Percentiles rank a stretch among this genome's conserved stretches.
These are phyloP conservation scores for Chlorospingus flavigularis DNA, from an alignment of 2,797 vertebrate species.

Conservation along the genomic window DNA sequence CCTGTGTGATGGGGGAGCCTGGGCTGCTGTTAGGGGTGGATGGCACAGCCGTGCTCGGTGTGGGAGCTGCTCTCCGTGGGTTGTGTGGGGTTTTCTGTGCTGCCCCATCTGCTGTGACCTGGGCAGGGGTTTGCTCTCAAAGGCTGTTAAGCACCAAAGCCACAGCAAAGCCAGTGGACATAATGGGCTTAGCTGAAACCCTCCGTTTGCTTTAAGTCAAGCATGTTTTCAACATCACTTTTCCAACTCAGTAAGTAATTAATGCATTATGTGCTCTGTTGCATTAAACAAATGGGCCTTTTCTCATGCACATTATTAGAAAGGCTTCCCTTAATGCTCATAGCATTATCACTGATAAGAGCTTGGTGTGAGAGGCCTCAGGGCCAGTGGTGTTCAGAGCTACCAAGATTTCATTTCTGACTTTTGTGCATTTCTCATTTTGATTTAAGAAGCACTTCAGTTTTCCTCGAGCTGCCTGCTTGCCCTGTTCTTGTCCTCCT, in stretches of 20 bases:
- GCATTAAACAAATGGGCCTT: neutral
- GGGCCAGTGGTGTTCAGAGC: neutral
- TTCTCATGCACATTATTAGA: neutral
- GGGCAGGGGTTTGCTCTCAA: neutral
- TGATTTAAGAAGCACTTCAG: neutral
- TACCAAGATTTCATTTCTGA: neutral
- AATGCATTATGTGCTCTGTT: neutral
- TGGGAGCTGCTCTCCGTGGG: neutral
- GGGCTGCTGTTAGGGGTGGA: rapidly evolving
- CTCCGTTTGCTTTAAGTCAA: neutral
- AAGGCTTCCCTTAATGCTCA: neutral
- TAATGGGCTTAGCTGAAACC: neutral
- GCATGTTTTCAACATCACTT: neutral
- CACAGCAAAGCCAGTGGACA: neutral
- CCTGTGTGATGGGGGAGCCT: neutral
- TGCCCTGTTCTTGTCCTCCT: neutral
- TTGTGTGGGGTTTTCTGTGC: neutral
- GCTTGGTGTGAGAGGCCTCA: neutral
- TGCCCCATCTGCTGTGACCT: neutral
- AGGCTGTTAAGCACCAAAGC: neutral
- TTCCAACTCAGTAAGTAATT: neutral
- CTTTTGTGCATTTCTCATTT: neutral
- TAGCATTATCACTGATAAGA: neutral
- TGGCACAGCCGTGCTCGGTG: rapidly evolving
- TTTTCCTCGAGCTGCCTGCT: neutral